These are phyloP conservation scores for Nansenia antarctica DNA, from an alignment of 2,113 vertebrate species.

Conservation along the genomic window DNA sequence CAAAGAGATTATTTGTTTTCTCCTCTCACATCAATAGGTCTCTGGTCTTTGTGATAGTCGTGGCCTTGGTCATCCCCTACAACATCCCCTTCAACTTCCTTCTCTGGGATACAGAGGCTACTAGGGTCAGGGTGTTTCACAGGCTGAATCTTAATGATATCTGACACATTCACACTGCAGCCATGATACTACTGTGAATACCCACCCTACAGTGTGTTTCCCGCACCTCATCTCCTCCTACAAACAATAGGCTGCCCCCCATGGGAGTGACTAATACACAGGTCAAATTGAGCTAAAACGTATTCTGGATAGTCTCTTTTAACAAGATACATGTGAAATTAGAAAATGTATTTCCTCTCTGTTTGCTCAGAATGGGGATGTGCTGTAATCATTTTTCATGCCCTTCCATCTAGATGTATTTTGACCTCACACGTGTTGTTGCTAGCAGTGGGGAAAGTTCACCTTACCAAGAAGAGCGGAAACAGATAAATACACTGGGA, in stretches of 20 bases:
- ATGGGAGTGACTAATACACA: neutral
- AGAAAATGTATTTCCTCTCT: neutral
- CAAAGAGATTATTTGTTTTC: neutral
- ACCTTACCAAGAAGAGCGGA: no score
- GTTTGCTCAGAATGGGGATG: no score
- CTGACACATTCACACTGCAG: neutral
- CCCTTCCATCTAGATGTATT: neutral
- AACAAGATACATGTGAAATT: neutral
- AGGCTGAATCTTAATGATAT: neutral
- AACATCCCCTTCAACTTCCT: neutral
- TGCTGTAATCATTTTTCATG: neutral
- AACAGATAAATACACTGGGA: no score
- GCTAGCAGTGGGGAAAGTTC: neutral
- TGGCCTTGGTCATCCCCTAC: neutral
- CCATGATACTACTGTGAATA: no score
- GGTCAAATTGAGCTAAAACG: no score
- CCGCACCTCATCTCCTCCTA: neutral
- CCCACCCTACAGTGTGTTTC: neutral
- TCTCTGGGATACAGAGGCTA: neutral
- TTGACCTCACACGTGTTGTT: neutral
- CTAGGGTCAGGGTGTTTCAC: neutral
- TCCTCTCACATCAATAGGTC: neutral
- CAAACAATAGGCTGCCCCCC: neutral
- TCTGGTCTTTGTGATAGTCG: neutral
- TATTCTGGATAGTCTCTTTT: no score